Percentiles rank a stretch among this genome's conserved stretches.
Evolutionary conservation across 2,113 vertebrate species (phyloP).

Genomic region (Nyctibius bracteatus): DNA sequence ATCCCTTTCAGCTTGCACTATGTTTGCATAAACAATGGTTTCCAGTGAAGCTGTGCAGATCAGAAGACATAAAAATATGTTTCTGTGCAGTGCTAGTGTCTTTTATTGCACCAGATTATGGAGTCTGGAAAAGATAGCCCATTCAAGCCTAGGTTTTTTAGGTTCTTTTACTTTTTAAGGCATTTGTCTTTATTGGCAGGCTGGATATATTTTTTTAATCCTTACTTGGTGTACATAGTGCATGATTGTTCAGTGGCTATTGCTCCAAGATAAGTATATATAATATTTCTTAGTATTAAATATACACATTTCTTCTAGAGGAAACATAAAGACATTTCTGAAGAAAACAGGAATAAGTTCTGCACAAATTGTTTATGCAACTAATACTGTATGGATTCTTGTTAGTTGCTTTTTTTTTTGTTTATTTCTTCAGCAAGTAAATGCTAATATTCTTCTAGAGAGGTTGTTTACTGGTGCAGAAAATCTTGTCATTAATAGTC

Average conservation of each 20-base stretch:
- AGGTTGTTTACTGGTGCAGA: neutral
- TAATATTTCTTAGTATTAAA: neutral
- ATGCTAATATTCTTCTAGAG: neutral
- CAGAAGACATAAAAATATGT: neutral
- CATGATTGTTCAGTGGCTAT: neutral
- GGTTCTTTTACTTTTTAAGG: neutral
- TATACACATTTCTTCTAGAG: neutral
- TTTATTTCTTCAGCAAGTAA: neutral
- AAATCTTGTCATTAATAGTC: neutral
- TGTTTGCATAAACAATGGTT: neutral
- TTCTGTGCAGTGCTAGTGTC: neutral
- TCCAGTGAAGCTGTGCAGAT: neutral
- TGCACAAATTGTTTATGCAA: neutral
- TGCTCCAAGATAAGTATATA: neutral
- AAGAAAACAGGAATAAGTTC: neutral
- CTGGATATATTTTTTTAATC: neutral
- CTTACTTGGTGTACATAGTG: neutral
- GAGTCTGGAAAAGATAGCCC: neutral
- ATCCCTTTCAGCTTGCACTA: neutral
- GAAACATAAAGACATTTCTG: neutral
- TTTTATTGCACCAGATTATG: neutral
- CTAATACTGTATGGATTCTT: neutral
- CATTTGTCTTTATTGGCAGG: neutral
- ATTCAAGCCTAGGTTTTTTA: neutral
- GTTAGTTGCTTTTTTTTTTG: neutral